A percentile compares a stretch with the other conserved stretches of the same genome.
Conservation (phyloP, 2,888 invertebrate species). For the Ariolimax columbianus region DNA sequence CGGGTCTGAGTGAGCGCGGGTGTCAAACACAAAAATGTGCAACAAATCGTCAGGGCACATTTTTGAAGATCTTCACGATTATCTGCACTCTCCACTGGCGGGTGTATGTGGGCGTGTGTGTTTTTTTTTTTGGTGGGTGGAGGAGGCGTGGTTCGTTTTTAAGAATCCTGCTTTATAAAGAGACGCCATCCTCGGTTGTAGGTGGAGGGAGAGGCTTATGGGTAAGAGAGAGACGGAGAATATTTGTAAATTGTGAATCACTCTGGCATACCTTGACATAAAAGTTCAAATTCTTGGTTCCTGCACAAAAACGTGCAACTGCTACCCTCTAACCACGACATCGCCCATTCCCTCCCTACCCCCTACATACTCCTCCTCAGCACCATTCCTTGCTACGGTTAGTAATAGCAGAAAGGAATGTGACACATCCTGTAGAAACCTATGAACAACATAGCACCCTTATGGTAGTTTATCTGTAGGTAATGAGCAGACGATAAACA, state of each 20-base stretch:
- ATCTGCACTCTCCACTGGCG: not conserved
- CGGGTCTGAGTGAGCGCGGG: not conserved
- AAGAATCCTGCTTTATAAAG: too few species aligned
- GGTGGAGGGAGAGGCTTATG: not conserved
- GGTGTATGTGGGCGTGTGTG: too few species aligned
- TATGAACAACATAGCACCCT: not conserved
- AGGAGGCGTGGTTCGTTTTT: too few species aligned
- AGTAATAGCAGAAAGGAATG: not conserved
- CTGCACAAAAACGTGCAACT: not conserved
- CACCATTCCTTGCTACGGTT: not conserved
- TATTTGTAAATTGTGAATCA: slow-evolving; percentile 22
- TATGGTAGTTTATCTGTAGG: not conserved
- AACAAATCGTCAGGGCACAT: slow-evolving; percentile 3
- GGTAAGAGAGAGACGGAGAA: not conserved
- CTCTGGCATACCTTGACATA: slow-evolving; percentile 17
- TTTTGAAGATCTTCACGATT: not conserved
- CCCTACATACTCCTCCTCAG: not conserved
- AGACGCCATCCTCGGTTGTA: too few species aligned
- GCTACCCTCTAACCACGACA: not conserved
- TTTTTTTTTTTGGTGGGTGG: too few species aligned
- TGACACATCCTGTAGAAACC: not conserved
- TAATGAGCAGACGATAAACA: not conserved
- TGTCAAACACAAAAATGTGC: not conserved
- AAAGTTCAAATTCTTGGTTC: slow-evolving; percentile 34
- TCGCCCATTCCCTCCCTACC: not conserved